Base-by-base conservation (phyloP, 64 coral and sea anemone genomes). In the Porites australiensis region DNA sequence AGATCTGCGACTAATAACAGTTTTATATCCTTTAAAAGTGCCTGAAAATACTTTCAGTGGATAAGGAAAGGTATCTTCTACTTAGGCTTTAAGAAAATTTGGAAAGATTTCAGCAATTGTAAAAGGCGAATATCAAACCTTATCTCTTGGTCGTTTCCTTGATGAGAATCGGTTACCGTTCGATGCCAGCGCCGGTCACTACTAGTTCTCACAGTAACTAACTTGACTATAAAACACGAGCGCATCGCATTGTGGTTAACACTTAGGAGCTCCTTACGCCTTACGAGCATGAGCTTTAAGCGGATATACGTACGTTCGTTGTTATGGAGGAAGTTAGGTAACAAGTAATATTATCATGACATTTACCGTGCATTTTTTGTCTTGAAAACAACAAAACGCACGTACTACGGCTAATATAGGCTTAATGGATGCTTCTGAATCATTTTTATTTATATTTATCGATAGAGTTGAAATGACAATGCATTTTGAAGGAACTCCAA, bases 231-330 rank as follows among this genome's bases (percentile, higher is more conserved):
- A 76, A 51, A 76, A 44, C 73, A 76, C 18, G 73, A 18, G 73
- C 7, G 13, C 48, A 76, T 19, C 50, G 0, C 73, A 37, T 37
- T 74, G 15, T 27, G 21, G 44, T 43, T 11, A 37, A 37, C 27
- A 37, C 27, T 37, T 37, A 37, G 27, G 27, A 37, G 27, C 27
- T 37, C 27, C 27, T 37, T 37, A 37, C 73, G 13, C 50, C 47
- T 76, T 76, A 76, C 18, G 48, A 76, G 27, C 27, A 50, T 51
- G 46, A 76, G 19, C 73, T 76, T 4, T 50, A 76, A 76, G 73
- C 73, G 73, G 73, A 76, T 76, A 50, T 76, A 50, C 73, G 73
- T 76, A 13, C 37, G 44, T 14, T 46, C 20, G 5, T 37, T 37
- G 27, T 37, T 37, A 37, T 1, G 27, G 27, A 37, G 27, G 27